Evolutionary conservation across 2,888 invertebrate genomes (phyloP).

Genomic region (Dysmachus trigonus): DNA sequence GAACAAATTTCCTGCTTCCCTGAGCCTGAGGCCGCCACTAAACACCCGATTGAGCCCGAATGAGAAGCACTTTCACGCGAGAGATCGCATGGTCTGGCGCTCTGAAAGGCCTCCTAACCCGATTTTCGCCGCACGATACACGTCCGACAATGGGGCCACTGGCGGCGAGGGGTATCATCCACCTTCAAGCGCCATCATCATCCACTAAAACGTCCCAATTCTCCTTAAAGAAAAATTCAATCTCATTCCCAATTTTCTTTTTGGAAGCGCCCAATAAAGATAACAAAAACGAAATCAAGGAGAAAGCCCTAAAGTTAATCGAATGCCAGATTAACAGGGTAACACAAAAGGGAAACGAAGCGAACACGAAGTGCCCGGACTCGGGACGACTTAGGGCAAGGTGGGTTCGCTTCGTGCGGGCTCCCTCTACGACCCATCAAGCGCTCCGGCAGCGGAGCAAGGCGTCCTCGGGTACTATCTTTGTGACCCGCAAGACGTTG

Average conservation of each 20-base stretch:
- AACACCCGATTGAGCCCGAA: background rate
- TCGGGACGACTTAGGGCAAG: background rate
- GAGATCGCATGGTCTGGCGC: background rate
- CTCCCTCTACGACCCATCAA: background rate
- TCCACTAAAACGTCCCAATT: constrained; percentile 1
- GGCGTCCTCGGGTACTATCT: background rate
- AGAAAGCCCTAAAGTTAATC: constrained; percentile 42
- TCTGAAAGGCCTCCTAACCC: background rate
- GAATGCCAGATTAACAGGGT: constrained; percentile 41
- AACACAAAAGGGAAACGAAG: constrained; percentile 32
- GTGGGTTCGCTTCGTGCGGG: background rate
- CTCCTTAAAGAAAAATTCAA: constrained; percentile 33
- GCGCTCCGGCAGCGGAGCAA: background rate
- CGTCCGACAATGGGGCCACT: background rate
- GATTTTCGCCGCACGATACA: background rate
- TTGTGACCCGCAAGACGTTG: constrained; percentile 6
- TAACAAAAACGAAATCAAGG: constrained; percentile 40
- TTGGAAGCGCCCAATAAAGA: constrained; percentile 39
- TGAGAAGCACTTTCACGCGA: background rate
- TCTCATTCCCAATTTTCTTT: constrained; percentile 41
- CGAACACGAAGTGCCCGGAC: background rate
- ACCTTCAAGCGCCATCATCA: background rate
- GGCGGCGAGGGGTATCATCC: background rate
- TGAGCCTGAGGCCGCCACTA: background rate
- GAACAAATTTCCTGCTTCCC: background rate